Evolutionary conservation across 2,888 invertebrate species (phyloP), one percentile per base, ranked within the genome.

Genomic region (Troglohyphantes excavatus): DNA sequence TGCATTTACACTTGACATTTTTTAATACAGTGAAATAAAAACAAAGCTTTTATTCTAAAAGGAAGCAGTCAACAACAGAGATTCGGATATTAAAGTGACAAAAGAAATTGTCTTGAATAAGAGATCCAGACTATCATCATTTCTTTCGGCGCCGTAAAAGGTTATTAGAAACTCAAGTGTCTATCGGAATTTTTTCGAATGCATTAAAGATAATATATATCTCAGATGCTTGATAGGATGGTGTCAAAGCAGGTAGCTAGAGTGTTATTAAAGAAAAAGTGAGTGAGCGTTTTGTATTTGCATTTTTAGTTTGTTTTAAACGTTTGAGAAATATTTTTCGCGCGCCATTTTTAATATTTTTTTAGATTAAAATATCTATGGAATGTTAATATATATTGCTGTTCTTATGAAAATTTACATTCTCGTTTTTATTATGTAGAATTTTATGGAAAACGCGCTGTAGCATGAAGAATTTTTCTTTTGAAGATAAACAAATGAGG

Each of bases 1-100:
- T 78, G 78, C 63, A 78, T 63, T 78, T 21, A 33, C 13, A 0
- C 78, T 39, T 33, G 63, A 39, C 63, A 65, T 63, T 39, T 78
- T 61, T 78, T 78, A 39, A 43, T 65, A 33, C 78, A 33, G 33
- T n/a, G 39, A 43, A 78, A 43, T 39, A 65, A 63, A 78, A 78
- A 78, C 78, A 78, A 65, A 63, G 23, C 78, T 78, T 59, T 78
- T 65, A 68, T 68, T 7, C 33, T 39, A 63, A 63, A 78, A 43
- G 63, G 63, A 6, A 23, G 0, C 53, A 72, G 70, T 72, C 59
- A 26, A 26, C 53, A 61, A 33, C 59, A 3, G 11, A n/a, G 61
- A 33, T 23, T 70, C 23, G 82, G 67, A 82, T 82, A 82, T 70
- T 82, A 82, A 82, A 82, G 33, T 70, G 82, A 70, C 82, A 72